A percentile compares a stretch with the other conserved stretches of the same genome.
Evolutionary conservation across 2,888 invertebrate species (phyloP).

Genomic region (Heterodera filipjevi): DNA sequence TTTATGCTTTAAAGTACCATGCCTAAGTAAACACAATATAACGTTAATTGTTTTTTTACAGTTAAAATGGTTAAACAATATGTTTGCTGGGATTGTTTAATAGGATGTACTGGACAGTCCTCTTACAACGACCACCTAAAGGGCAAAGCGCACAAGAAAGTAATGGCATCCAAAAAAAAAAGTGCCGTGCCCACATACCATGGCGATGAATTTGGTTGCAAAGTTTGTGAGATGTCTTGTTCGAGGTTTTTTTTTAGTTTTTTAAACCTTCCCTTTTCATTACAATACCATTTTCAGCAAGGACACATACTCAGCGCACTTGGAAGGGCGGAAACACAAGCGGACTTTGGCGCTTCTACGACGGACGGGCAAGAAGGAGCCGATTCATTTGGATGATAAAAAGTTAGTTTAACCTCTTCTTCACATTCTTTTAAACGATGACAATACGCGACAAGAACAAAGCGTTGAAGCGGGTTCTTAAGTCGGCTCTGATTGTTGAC

Average conservation of each 20-base stretch:
- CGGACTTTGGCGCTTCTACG: slow-evolving; percentile 88
- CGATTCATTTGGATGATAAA: slow-evolving; percentile 81
- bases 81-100: slow-evolving; percentile 96
- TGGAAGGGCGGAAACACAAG: slow-evolving; percentile 95
- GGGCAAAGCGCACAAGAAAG: slow-evolving; percentile 97
- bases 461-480: too few species aligned
- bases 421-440: too few species aligned
- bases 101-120: slow-evolving; percentile 66
- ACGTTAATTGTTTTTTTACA: too few species aligned
- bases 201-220: slow-evolving; percentile 80
- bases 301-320: slow-evolving; percentile 92
- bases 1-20: too few species aligned
- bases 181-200: background rate
- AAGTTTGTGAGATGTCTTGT: slow-evolving; percentile 96
- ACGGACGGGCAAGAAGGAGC: slow-evolving; percentile 94
- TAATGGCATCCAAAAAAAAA: slow-evolving; percentile 70
- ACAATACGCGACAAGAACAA: too few species aligned
- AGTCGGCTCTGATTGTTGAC: too few species aligned
- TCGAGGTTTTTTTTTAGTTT: slow-evolving; percentile 79
- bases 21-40: too few species aligned
- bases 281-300: slow-evolving; percentile 3
- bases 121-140: slow-evolving; percentile 94
- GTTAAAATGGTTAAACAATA: slow-evolving; percentile 28
- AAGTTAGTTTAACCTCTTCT: too few species aligned
- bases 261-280: too few species aligned